Evolutionary conservation across 2,888 invertebrate species (phyloP).

Genomic region (Ectobius pallidus): DNA sequence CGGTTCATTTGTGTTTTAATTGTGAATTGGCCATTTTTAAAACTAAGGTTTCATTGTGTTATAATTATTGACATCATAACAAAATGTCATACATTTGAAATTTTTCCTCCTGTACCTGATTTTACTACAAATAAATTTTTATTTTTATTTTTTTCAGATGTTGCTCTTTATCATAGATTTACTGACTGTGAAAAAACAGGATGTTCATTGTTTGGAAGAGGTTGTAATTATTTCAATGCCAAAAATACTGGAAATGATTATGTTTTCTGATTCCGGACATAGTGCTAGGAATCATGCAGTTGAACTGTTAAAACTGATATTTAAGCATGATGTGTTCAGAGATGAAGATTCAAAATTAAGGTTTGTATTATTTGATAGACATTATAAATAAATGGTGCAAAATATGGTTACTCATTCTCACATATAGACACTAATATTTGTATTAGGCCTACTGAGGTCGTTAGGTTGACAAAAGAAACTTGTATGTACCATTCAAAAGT

Average conservation of each 20-base stretch:
- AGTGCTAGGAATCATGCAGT: slow-evolving; percentile 1
- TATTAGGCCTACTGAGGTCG: too few relatives aligned
- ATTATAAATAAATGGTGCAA: too few relatives aligned
- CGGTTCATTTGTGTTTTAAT: too few relatives aligned
- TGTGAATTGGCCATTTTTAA: too few relatives aligned
- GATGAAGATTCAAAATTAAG: not conserved
- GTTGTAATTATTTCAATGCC: not conserved
- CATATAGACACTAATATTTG: not conserved
- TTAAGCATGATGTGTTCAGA: not conserved
- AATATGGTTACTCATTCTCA: not conserved
- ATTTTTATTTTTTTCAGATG: slow-evolving; percentile 3
- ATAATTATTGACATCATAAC: too few relatives aligned
- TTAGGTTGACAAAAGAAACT: too few relatives aligned
- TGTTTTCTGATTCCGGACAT: not conserved
- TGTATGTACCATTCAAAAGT: too few relatives aligned
- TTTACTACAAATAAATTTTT: too few relatives aligned
- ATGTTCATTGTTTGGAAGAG: not conserved
- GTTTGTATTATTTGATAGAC: not conserved
- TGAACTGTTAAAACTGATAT: not conserved
- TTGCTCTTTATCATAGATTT: slow-evolving; percentile 13
- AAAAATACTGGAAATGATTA: slow-evolving; percentile 6
- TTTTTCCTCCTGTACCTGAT: too few relatives aligned
- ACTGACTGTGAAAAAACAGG: not conserved
- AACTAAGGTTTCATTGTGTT: too few relatives aligned
- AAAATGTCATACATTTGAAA: too few relatives aligned